Percentiles rank a stretch among this genome's conserved stretches.
Evolutionary conservation across 2,113 vertebrate species (phyloP).

Genomic region (Hemibagrus wyckioides): DNA sequence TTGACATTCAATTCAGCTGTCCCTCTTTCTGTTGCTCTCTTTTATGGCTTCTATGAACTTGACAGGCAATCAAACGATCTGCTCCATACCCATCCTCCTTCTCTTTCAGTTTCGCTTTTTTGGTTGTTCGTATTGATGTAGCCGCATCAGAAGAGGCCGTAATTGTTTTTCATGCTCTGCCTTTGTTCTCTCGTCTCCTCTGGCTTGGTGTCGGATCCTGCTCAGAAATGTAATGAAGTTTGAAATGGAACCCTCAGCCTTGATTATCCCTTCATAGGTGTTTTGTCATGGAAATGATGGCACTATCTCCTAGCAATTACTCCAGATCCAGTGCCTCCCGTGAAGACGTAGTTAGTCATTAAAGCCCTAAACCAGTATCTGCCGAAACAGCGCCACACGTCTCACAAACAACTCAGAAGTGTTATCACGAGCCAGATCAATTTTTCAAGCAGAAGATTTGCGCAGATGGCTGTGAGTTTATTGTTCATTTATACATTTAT

Average conservation of each 20-base stretch:
- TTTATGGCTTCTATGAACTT: conserved; percentile 8
- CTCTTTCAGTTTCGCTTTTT: conserved; percentile 15
- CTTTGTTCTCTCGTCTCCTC: conserved; percentile 53
- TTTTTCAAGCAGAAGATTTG: neutral
- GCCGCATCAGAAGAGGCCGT: conserved; percentile 44
- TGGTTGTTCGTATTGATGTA: conserved; percentile 62
- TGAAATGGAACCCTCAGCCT: conserved; percentile 71
- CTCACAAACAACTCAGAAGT: conserved; percentile 5
- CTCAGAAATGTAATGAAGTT: conserved; percentile 75
- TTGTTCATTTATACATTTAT: neutral
- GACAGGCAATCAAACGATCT: conserved; percentile 20
- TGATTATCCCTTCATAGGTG: conserved; percentile 67
- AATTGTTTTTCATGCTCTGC: conserved; percentile 54
- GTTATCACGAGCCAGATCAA: neutral
- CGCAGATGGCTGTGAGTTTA: neutral
- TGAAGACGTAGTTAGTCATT: conserved; percentile 39
- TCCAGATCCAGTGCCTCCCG: conserved; percentile 56
- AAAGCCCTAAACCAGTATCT: conserved; percentile 11
- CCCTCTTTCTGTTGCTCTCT: neutral
- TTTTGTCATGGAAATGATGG: conserved; percentile 67
- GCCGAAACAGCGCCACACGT: neutral
- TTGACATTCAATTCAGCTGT: conserved; percentile 52
- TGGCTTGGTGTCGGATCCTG: conserved; percentile 67
- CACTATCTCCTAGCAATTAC: conserved; percentile 64
- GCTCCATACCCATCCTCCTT: neutral